Evolutionary conservation across 1,140 invertebrate genomes (phyloP), one percentile per base, ranked within the genome.

Genomic region (Monochamus saltuarius): DNA sequence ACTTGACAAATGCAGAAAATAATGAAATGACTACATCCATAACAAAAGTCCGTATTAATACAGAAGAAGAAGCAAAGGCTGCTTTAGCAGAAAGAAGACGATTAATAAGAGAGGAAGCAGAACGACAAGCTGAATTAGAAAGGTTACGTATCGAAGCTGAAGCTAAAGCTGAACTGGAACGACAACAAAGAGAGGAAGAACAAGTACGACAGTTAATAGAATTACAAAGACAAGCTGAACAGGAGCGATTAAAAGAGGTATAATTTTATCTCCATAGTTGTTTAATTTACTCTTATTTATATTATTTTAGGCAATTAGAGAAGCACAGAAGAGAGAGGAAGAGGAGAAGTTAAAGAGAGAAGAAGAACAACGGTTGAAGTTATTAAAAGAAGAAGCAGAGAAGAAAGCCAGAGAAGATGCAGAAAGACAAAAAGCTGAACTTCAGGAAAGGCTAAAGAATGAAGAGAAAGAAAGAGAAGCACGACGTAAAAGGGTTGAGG

Each of bases 1-100:
- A 45, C 45, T 6, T 29, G 22, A 29, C 22, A 29, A 43, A 35
- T 51, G 34, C 49, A 11, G 39, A 40, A 29, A 29, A 29, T n/a
- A 67, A 58, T 38, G 71, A 77, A 57, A 77, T 77, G 75, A 75
- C 69, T 9, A 85, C 86, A 53, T 91, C 89, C 6, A 86, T 86
- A 62, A 83, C 84, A 1, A 88, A 87, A 59, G 80, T 79, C 11
- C 80, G 86, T 59, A 93, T 94, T 62, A 90, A 88, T 7, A 93
- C 91, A 1, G 92, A 94, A 78, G 91, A 92, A 77, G 87, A 94
- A 80, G 92, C 92, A 13, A 94, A 93, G 79, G 91, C 91, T 22
- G 91, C 91, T 35, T 78, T 95, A 39, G 92, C 92, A 4, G 92
- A 94, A 80, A 84, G 91, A 66, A 80, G 92, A 68, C 80, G 90